Conservation (phyloP, 1,140 invertebrate genomes). For the Tyrophagus putrescentiae region DNA sequence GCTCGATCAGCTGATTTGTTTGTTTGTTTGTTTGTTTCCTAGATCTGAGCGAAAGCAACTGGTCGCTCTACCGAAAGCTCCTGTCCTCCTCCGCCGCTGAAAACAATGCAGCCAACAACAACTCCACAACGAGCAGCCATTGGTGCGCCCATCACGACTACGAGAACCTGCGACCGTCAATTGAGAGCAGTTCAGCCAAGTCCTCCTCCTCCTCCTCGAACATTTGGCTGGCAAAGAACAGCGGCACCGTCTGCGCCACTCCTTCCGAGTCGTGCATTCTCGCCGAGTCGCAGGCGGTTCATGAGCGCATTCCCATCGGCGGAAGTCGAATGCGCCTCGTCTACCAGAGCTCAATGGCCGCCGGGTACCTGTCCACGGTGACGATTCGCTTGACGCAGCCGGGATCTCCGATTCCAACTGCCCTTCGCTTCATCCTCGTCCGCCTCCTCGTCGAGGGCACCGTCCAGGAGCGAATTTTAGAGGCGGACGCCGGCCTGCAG, state of each 20-base stretch:
- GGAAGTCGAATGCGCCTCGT: constrained; percentile 45
- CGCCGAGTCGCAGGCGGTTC: constrained; percentile 54
- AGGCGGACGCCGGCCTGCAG: constrained; percentile 37
- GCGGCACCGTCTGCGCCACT: constrained; percentile 59
- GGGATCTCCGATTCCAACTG: constrained; percentile 36
- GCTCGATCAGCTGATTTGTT: neutral
- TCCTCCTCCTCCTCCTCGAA: too few relatives aligned
- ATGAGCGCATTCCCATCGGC: constrained; percentile 81
- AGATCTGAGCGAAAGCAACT: constrained; percentile 2
- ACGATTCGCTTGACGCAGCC: constrained; percentile 36
- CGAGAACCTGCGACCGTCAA: constrained; percentile 67
- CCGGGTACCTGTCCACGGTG: constrained; percentile 38
- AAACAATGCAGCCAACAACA: neutral
- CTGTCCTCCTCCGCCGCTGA: neutral
- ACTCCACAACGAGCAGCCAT: neutral
- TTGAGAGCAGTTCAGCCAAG: constrained; percentile 55
- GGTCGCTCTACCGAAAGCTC: neutral
- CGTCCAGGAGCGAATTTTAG: constrained; percentile 35
- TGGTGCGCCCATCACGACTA: constrained; percentile 73
- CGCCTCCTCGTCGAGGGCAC: constrained; percentile 37
- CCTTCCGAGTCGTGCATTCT: neutral
- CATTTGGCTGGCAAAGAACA: constrained; percentile 53
- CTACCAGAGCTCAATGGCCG: constrained; percentile 35
- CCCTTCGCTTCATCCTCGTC: constrained; percentile 31
- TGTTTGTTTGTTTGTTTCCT: neutral